Conservation (phyloP, 1,140 invertebrate genomes). For the Anastrepha obliqua region DNA sequence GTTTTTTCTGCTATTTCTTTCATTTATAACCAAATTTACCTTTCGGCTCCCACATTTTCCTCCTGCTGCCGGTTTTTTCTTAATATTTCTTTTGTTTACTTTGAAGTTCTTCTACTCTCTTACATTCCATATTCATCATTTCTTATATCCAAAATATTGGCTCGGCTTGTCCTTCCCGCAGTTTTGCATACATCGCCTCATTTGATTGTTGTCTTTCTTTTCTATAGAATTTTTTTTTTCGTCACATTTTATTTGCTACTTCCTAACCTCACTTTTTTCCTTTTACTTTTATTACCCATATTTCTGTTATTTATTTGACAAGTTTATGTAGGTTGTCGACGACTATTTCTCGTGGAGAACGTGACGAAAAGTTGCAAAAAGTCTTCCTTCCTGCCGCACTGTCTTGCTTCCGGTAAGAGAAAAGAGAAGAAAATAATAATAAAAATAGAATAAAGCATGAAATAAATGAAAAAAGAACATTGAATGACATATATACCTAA, state of each 20-base stretch:
- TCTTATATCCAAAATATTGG: no score
- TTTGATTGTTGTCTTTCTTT: not conserved
- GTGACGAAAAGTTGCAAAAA: constrained; percentile 53
- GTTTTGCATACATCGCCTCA: constrained; percentile 18
- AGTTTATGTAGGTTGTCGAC: constrained; percentile 50
- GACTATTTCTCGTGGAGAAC: constrained; percentile 21
- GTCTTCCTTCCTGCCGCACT: not conserved
- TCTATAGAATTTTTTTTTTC: constrained; percentile 10
- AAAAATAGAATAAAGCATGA: constrained; percentile 20
- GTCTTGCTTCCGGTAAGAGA: constrained; percentile 3
- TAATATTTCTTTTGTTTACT: no score
- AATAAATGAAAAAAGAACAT: constrained; percentile 7
- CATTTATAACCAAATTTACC: no score
- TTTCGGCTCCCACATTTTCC: no score
- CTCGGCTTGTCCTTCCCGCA: not conserved
- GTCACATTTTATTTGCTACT: constrained; percentile 10
- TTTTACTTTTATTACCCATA: constrained; percentile 35
- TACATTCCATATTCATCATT: no score
- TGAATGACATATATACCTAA: not conserved
- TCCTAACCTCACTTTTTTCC: constrained; percentile 23
- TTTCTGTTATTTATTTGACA: constrained; percentile 54
- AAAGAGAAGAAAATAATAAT: not conserved
- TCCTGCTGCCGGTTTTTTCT: no score
- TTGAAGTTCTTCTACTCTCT: no score
- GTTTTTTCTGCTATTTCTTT: no score